Evolutionary conservation across 2,797 vertebrate species (phyloP).

Genomic region (Rhabdomys pumilio): DNA sequence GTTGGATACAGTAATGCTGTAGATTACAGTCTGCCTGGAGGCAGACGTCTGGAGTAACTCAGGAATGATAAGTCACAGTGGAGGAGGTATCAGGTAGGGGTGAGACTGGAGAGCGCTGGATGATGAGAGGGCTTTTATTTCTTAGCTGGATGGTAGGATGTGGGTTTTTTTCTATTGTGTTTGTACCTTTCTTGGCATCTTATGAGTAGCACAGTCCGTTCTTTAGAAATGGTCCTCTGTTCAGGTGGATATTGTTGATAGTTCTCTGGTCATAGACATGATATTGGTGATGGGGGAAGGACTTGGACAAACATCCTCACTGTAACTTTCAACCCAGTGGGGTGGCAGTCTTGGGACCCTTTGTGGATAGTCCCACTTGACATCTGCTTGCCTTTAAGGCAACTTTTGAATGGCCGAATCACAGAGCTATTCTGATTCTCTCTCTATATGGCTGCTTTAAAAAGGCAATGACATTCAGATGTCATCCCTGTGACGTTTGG

Average conservation of each 20-base stretch:
- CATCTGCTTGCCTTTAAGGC: background rate
- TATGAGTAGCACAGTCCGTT: background rate
- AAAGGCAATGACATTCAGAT: rapidly evolving
- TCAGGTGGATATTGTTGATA: background rate
- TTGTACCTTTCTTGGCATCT: background rate
- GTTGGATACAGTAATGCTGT: background rate
- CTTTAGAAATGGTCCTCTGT: background rate
- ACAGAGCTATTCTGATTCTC: background rate
- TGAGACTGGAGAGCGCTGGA: background rate
- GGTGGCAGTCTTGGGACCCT: background rate
- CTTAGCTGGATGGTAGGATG: background rate
- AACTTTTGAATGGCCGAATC: constrained; percentile 23
- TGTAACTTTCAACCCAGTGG: background rate
- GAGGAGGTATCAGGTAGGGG: background rate
- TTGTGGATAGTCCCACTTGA: background rate
- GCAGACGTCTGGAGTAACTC: background rate
- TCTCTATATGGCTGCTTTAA: background rate
- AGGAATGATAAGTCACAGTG: background rate
- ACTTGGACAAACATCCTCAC: background rate
- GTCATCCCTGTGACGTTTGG: background rate
- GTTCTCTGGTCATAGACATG: background rate
- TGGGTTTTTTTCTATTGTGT: background rate
- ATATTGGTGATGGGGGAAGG: background rate
- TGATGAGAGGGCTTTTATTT: background rate
- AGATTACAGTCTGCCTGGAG: background rate